A percentile compares a stretch with the other conserved stretches of the same genome.
Conservation (phyloP, 30 jellyfish, hydroid and myxozoan species). For the Turritopsis dohrnii region DNA sequence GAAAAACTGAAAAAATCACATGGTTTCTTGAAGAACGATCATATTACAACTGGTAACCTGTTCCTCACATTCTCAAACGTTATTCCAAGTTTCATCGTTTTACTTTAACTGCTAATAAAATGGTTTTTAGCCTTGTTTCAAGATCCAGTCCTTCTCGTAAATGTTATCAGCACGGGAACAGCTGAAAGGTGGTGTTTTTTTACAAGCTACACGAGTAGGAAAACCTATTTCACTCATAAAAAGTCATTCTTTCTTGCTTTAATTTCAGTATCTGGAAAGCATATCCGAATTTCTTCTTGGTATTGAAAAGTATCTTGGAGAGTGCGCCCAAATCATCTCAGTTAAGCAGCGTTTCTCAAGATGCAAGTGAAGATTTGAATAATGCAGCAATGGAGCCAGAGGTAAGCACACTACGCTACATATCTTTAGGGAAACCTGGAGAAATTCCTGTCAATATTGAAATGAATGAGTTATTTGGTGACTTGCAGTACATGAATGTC, state of each 20-base stretch:
- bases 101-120: no score
- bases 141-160: constrained; percentile 16
- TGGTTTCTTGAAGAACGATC: neutral
- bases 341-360: neutral
- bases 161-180: constrained; percentile 12
- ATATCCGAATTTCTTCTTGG: neutral
- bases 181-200: constrained; percentile 11
- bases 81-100: no score
- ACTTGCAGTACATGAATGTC: no score
- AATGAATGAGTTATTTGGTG: no score
- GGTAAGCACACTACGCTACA: no score
- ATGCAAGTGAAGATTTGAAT: neutral
- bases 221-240: no score
- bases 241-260: neutral
- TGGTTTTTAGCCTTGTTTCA: constrained; percentile 16
- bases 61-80: no score
- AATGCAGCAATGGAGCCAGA: neutral
- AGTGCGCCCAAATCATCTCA: neutral
- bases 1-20: neutral
- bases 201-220: no score
- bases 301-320: neutral
- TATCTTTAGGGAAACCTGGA: no score
- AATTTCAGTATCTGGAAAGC: neutral
- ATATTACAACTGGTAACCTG: neutral
- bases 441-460: no score